A percentile compares a stretch with the other conserved stretches of the same genome.
phyloP scores from a whole-genome alignment of 2,888 invertebrate species.

The Mimachlamys varia region DNA sequence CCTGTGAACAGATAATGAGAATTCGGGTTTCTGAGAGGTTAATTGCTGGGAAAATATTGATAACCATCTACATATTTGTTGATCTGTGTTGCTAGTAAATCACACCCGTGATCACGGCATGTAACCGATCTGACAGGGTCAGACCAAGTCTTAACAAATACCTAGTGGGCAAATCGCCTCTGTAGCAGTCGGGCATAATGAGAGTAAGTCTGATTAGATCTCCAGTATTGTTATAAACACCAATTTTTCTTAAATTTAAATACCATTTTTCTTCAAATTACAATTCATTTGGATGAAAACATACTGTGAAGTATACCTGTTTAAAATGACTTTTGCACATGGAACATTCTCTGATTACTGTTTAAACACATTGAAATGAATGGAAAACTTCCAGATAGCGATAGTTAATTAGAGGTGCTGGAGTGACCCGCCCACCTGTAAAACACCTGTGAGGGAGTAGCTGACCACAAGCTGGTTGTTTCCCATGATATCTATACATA shows the following conservation, averaged over 20 bases:
- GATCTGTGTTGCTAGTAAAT: background rate
- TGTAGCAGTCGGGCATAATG: background rate
- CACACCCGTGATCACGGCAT: background rate
- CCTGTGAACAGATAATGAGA: constrained; percentile 31
- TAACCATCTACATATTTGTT: constrained; percentile 20
- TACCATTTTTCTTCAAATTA: constrained; percentile 29
- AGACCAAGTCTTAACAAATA: background rate
- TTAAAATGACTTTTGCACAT: constrained; percentile 34
- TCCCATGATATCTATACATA: background rate
- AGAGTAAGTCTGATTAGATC: background rate
- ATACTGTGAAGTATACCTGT: background rate
- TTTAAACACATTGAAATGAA: background rate
- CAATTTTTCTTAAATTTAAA: background rate
- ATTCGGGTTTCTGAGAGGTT: background rate
- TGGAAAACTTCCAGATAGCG: background rate
- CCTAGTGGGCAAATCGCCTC: background rate
- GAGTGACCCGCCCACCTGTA: constrained; percentile 5
- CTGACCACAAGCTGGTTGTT: background rate
- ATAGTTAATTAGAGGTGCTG: background rate
- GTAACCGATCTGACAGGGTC: background rate
- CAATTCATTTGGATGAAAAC: constrained; percentile 16
- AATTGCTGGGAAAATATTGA: constrained; percentile 10
- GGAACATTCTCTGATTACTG: constrained; percentile 27
- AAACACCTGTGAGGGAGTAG: constrained; percentile 2
- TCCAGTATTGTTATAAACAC: background rate